phyloP scores from a whole-genome alignment of 2,797 vertebrate genomes.

The Propithecus deckenii region DNA sequence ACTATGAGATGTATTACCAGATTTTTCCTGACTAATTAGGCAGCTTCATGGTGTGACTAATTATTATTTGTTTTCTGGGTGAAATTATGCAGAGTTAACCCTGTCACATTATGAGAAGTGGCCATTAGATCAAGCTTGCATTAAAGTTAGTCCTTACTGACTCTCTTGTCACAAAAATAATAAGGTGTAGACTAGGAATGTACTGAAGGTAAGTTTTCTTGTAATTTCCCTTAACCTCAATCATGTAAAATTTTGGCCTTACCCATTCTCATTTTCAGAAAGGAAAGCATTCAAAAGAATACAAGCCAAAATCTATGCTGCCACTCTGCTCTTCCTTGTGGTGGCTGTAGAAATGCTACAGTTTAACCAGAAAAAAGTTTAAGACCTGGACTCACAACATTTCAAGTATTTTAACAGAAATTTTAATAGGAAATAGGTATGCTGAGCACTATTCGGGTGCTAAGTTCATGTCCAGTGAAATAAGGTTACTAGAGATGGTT shows the following conservation, averaged over 20 bases:
- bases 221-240: not conserved
- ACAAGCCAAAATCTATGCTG: not conserved
- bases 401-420: not conserved
- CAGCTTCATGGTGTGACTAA: not conserved
- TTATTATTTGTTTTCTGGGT: not conserved
- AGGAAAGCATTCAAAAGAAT: not conserved
- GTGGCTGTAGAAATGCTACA: not conserved
- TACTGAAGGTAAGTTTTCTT: not conserved
- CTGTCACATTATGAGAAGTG: not conserved
- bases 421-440: not conserved
- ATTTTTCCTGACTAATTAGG: not conserved
- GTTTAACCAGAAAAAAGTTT: not conserved
- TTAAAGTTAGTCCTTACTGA: not conserved
- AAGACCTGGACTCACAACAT: not conserved
- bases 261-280: not conserved
- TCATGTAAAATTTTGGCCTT: not conserved
- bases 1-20: not conserved
- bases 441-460: not conserved
- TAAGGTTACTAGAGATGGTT: not conserved
- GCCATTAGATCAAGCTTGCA: not conserved
- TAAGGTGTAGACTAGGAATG: not conserved
- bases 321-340: not conserved
- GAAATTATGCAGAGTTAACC: conserved; percentile 22
- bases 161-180: not conserved
- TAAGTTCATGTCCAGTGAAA: not conserved